Evolutionary conservation across 1,140 invertebrate species (phyloP), one percentile per base, ranked within the genome.

Genomic region (Cydia amplana): DNA sequence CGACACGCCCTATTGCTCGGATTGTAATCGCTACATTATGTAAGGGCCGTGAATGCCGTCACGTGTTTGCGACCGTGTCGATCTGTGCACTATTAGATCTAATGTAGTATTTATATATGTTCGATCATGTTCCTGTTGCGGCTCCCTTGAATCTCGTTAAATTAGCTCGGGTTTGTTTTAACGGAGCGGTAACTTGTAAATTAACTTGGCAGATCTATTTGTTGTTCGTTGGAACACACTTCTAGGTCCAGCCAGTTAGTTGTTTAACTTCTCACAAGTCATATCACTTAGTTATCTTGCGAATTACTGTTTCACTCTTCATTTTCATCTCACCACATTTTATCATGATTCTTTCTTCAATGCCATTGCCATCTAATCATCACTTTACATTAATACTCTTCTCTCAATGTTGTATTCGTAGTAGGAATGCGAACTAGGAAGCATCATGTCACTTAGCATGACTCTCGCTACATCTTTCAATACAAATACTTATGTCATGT

Each of bases 11-110:
- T 93, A 94, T 88, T 97, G 96, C 94, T 94, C 93, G 87, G 95
- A 95, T 85, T 97, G 96, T 93, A 95, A 95, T 93, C 94, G 94
- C 85, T 94, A 94, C 87, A 96, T 97, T 89, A 95, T 96, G 96
- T 97, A 96, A 97, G 94, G 85, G 82, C 80, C 81, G 84, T 72
- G 82, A 83, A 86, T 89, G 90, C 87, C 94, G 91, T 82, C 85
- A 91, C 88, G 86, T 87, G 90, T 88, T 91, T 93, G 92, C 92
- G 85, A 90, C 90, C 91, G 89, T 91, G 91, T 91, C 89, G 89
- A 88, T 82, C 82, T 89, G 85, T 92, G 83, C 81, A 80, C 76
- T 88, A 74, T 73, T 74, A 84, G 82, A 82, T 86, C 74, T 82
- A 81, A 79, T 75, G 80, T 85, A 80, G 82, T 78, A 78, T 76